Percentiles rank a stretch among this genome's conserved stretches.
These are phyloP conservation scores for Malurus splendens DNA, from an alignment of 2,797 vertebrate species.

Conservation along the genomic window DNA sequence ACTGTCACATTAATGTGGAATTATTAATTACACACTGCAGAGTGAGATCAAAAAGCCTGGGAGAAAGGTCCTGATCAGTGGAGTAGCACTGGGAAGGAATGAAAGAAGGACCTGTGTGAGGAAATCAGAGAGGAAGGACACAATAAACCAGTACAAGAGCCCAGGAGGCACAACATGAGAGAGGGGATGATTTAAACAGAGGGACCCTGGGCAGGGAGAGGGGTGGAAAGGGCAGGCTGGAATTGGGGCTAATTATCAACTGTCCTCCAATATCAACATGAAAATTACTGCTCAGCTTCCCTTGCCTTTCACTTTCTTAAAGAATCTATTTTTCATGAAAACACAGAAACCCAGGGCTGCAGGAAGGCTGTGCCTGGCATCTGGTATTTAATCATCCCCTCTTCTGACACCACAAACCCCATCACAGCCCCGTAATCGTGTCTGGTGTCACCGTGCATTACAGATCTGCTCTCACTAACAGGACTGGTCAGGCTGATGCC, in stretches of 20 bases:
- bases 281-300: neutral
- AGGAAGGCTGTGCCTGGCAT: neutral
- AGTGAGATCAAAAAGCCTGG: neutral
- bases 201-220: neutral
- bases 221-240: neutral
- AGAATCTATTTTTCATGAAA: neutral
- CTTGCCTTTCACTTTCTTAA: neutral
- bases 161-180: neutral
- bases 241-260: neutral
- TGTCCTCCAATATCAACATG: neutral
- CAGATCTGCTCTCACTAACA: neutral
- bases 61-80: neutral
- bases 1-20: neutral
- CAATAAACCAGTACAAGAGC: neutral
- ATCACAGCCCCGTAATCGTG: neutral
- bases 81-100: neutral
- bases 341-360: neutral
- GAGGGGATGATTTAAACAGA: neutral
- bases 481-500: neutral
- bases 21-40: neutral
- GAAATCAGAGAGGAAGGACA: neutral
- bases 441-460: neutral
- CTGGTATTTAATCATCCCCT: neutral
- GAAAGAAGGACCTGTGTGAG: neutral
- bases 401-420: neutral